Conservation (phyloP, 2,797 vertebrate species). For the Neomorphus geoffroyi region DNA sequence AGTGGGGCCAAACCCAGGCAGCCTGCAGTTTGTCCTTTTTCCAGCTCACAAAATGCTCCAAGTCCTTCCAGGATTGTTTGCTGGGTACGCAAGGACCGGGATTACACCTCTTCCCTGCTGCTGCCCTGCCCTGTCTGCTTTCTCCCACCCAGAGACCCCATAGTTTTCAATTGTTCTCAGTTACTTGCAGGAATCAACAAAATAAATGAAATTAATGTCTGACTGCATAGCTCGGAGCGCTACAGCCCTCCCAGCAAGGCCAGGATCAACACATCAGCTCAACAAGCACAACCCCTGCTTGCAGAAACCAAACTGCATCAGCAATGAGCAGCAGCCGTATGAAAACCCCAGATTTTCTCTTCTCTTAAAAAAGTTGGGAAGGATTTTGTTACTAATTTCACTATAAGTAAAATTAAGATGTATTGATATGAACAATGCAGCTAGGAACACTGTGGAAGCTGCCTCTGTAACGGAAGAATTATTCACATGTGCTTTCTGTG, state of each 20-base stretch:
- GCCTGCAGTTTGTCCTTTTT: neutral
- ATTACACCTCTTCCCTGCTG: neutral
- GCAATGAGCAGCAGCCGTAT: neutral
- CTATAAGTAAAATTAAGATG: neutral
- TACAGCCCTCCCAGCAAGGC: neutral
- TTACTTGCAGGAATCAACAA: neutral
- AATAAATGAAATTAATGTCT: neutral
- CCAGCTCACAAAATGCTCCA: neutral
- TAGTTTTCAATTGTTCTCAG: neutral
- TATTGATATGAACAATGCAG: neutral
- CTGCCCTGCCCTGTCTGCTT: neutral
- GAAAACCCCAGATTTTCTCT: neutral
- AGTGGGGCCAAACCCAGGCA: neutral
- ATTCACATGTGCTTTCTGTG: neutral
- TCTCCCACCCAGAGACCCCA: neutral
- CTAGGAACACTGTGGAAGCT: neutral
- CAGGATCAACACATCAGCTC: neutral
- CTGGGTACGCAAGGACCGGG: neutral
- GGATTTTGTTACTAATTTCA: neutral
- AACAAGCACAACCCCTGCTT: neutral
- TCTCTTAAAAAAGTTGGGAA: neutral
- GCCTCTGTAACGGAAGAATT: neutral
- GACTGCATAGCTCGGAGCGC: neutral
- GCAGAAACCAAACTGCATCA: neutral
- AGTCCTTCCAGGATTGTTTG: neutral